phyloP scores from a whole-genome alignment of 30 jellyfish, hydroid and myxozoan genomes.

The Calvadosia cruxmelitensis region DNA sequence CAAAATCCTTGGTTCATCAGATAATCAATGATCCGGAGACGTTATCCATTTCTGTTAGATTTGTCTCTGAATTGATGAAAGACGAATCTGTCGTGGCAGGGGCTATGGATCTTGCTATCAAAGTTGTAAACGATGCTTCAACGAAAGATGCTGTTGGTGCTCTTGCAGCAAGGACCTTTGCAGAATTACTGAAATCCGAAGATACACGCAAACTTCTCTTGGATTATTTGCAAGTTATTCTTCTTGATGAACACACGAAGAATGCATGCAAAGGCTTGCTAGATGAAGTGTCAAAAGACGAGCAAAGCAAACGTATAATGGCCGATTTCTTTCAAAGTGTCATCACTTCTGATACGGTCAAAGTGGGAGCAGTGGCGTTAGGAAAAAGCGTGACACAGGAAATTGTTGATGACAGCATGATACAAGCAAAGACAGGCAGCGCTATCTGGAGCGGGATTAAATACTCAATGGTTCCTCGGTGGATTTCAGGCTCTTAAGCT shows the following conservation, averaged over 20 bases:
- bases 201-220: constrained; percentile 19
- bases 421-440: constrained; percentile 60
- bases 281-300: constrained; percentile 26
- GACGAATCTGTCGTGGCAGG: constrained; percentile 12
- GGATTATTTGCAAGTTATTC: constrained; percentile 20
- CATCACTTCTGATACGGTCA: constrained; percentile 48
- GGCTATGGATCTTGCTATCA: constrained; percentile 10
- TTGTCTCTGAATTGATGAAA: constrained; percentile 32
- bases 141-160: constrained; percentile 15
- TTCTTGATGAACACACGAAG: constrained; percentile 28
- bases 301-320: constrained; percentile 21
- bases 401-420: constrained; percentile 41
- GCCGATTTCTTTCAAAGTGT: constrained; percentile 48
- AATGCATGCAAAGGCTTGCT: constrained; percentile 42
- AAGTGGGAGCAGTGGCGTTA: constrained; percentile 49
- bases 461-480: constrained; percentile 40
- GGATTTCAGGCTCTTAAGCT: constrained; percentile 31
- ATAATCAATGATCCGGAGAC: constrained; percentile 54
- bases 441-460: constrained; percentile 66
- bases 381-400: constrained; percentile 61
- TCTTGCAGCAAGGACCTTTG: constrained; percentile 16
- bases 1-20: constrained; percentile 41
- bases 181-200: constrained; percentile 13
- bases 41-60: constrained; percentile 17
- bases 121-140: constrained; percentile 28